Base-by-base conservation (phyloP, 2,113 vertebrate genomes). In the Illadopsis cleaveri region DNA sequence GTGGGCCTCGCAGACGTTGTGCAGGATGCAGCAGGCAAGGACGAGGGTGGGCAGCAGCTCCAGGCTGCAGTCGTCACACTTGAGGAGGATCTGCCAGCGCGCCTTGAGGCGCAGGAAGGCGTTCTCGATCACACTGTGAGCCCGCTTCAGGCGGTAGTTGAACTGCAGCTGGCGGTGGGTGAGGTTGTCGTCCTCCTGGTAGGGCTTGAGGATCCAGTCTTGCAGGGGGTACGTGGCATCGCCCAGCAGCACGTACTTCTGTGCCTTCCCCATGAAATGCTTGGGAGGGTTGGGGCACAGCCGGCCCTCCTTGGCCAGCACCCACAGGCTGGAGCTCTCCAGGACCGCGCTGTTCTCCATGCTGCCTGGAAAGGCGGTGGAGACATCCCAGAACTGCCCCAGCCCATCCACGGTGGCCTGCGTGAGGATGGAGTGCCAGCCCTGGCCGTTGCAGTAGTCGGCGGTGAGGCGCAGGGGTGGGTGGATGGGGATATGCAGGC, bases 131-230 rank as follows among this genome's bases (percentile, higher is more conserved):
- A 98, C 97, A 4, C 96, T 96, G 90, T 97, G 97, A 1, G 97
- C 96, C 8, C 94, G 96, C 83, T 82, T 97, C 61, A 98, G 96
- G 47, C 96, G 93, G 71, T 94, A 93, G 78, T 98, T 98, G 96
- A 98, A 98, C 37, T 93, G 94, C 70, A 95, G 95, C 94, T 98
- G 97, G 45, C 92, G 91, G 33, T 91, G 90, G 5, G 96, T 97
- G 64, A 98, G 97, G 25, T 78, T 90, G 45, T 70, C 38, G 0
- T 95, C 95, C 48, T 97, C 96, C 44, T 96, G 91, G 96, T 98
- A 98, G 21, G 97, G 97, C 89, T 98, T 98, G 78, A 98, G 96
- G 47, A 98, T 96, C 98, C 98, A 98, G 92, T 96, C 97, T 66
- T 97, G 98, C 92, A 98, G 93, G 4, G 98, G 98, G 73, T 98